phyloP scores from a whole-genome alignment of 2,797 vertebrate species.

The Vultur gryphus region DNA sequence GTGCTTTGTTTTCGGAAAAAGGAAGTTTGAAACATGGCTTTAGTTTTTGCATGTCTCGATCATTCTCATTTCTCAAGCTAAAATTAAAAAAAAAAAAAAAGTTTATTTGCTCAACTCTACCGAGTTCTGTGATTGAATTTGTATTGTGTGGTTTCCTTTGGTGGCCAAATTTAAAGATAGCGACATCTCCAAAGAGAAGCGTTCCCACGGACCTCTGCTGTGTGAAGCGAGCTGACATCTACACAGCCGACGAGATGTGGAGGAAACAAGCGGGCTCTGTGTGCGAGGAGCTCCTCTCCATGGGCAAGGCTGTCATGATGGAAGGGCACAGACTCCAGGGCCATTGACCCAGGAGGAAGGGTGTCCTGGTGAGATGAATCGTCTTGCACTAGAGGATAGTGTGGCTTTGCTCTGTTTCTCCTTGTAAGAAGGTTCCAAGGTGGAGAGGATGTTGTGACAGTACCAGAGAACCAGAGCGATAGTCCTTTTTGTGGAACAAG shows the following conservation, averaged over 20 bases:
- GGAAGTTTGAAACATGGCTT: neutral
- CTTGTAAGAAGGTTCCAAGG: neutral
- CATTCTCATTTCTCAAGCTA: neutral
- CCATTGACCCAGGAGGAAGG: neutral
- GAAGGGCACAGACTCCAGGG: neutral
- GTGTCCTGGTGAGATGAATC: rapidly evolving
- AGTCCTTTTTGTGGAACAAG: neutral
- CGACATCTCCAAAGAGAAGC: rapidly evolving
- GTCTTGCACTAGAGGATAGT: rapidly evolving
- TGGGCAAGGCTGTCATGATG: rapidly evolving
- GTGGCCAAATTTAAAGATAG: neutral
- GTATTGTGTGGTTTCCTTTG: neutral
- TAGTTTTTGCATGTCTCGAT: neutral
- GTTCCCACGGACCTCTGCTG: neutral
- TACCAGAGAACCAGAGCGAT: neutral
- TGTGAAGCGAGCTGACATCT: neutral
- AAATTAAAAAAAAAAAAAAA: neutral
- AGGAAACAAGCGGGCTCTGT: neutral
- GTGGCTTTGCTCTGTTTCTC: neutral
- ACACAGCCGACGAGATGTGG: rapidly evolving
- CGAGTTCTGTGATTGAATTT: neutral
- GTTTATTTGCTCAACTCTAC: neutral
- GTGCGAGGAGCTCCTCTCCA: neutral
- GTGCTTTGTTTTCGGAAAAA: neutral
- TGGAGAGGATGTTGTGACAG: neutral